phyloP scores from a whole-genome alignment of 2,888 invertebrate genomes.

The Elmis aenea region DNA sequence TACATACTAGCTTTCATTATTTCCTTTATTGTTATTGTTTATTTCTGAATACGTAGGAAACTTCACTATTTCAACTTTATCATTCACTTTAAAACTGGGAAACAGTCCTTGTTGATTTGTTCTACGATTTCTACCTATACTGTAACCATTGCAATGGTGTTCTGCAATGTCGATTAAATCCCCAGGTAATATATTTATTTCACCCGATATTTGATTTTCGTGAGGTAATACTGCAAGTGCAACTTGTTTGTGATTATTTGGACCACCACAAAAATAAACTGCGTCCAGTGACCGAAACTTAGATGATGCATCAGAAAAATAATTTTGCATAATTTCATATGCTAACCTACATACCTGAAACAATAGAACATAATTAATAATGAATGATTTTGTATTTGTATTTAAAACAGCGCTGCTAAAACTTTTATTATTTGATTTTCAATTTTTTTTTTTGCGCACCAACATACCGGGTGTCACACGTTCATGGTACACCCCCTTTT shows the following conservation, averaged over 20 bases:
- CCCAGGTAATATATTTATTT: constrained; percentile 68
- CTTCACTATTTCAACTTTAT: constrained; percentile 75
- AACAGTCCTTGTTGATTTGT: constrained; percentile 72
- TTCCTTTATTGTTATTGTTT: no score
- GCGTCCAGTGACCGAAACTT: constrained; percentile 92
- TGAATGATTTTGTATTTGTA: no score
- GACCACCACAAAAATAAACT: constrained; percentile 98
- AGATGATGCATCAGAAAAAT: constrained; percentile 62
- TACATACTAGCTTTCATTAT: no score
- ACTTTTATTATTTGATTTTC: no score
- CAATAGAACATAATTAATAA: no score
- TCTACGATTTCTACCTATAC: constrained; percentile 81
- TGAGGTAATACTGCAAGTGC: constrained; percentile 74
- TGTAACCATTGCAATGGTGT: constrained; percentile 96
- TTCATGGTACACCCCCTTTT: no score
- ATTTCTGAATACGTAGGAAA: constrained; percentile 75
- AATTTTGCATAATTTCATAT: constrained; percentile 93
- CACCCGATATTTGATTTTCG: constrained; percentile 54
- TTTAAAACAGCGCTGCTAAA: no score
- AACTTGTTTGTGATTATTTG: no score
- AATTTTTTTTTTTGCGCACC: no score
- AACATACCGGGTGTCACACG: no score
- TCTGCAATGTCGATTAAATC: constrained; percentile 89
- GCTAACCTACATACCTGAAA: no score
- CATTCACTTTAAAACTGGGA: constrained; percentile 76